Percentiles rank a stretch among this genome's conserved stretches.
These are phyloP conservation scores for Tipula confusa DNA, from an alignment of 2,888 invertebrate species.

Conservation along the genomic window DNA sequence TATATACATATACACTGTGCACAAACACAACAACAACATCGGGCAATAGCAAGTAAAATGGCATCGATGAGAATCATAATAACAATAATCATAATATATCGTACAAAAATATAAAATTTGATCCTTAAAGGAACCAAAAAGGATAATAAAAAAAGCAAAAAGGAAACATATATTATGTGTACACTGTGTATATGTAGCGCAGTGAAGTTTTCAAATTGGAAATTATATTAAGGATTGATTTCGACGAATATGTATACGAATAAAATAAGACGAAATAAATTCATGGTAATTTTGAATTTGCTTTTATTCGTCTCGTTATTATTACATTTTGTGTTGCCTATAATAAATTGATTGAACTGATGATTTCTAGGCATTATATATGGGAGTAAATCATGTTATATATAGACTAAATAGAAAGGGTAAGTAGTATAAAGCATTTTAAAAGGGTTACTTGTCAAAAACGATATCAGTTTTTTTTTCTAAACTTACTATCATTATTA, in stretches of 20 bases:
- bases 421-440: background rate
- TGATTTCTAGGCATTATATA: background rate
- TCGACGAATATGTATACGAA: background rate
- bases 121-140: constrained; percentile 7
- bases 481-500: background rate
- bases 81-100: constrained; percentile 25
- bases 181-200: background rate
- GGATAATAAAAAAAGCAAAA: background rate
- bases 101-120: background rate
- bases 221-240: constrained; percentile 25
- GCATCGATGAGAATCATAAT: constrained; percentile 3
- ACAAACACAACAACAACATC: background rate
- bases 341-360: background rate
- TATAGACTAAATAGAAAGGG: background rate
- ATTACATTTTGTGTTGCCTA: constrained; percentile 9
- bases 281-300: background rate
- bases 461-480: background rate
- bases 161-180: background rate
- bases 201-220: background rate
- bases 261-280: background rate
- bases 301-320: constrained; percentile 25
- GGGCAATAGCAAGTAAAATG: background rate
- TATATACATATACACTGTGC: background rate
- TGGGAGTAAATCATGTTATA: background rate
- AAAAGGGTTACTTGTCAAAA: background rate